These are phyloP conservation scores for Adineta ricciae DNA, from an alignment of 2,888 invertebrate genomes.

Conservation along the genomic window DNA sequence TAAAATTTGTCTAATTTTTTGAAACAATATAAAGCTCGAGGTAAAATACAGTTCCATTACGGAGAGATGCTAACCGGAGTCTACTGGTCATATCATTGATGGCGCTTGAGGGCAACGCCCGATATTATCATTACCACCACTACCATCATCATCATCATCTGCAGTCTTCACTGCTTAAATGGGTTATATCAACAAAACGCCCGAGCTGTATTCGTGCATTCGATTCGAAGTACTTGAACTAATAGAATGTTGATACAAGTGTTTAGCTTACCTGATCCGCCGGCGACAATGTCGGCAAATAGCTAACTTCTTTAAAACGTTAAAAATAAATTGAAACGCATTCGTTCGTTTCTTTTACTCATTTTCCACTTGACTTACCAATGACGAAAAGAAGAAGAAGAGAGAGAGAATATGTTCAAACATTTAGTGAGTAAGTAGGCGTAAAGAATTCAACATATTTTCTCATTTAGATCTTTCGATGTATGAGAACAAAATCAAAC, in stretches of 20 bases:
- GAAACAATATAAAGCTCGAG: neutral
- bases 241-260: constrained; percentile 4
- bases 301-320: constrained; percentile 3
- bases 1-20: neutral
- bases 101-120: neutral
- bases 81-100: neutral
- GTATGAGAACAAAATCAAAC: neutral
- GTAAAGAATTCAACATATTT: neutral
- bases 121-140: neutral
- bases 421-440: constrained; percentile 5
- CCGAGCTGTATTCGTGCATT: neutral
- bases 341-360: neutral
- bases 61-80: neutral
- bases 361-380: constrained; percentile 2
- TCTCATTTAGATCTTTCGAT: neutral
- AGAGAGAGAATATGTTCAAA: neutral
- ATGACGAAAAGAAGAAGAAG: neutral
- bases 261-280: constrained; percentile 3
- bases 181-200: neutral
- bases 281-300: neutral
- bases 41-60: neutral
- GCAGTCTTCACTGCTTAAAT: neutral
- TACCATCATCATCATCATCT: neutral
- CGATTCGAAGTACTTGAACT: neutral
- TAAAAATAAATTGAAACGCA: neutral